phyloP scores from a whole-genome alignment of 2,797 vertebrate genomes.

The Salmo trutta region DNA sequence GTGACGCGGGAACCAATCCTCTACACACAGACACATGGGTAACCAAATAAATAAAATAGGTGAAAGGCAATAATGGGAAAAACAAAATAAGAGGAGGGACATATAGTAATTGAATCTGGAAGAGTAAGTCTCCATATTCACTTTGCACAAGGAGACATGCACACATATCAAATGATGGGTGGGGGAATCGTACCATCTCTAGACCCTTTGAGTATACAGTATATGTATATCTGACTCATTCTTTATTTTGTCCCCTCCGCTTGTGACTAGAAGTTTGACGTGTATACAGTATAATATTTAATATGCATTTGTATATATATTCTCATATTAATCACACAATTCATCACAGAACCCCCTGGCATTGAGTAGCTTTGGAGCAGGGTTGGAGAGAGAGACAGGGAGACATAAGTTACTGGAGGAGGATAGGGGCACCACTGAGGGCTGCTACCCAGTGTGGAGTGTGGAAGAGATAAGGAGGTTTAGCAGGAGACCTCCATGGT shows the following conservation, averaged over 20 bases:
- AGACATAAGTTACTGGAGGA: slow-evolving; percentile 65
- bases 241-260: slow-evolving; percentile 42
- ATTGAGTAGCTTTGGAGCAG: slow-evolving; percentile 42
- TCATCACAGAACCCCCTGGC: slow-evolving; percentile 62
- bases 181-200: slow-evolving; percentile 21
- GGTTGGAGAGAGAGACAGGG: slow-evolving; percentile 38
- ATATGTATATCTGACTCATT: slow-evolving; percentile 42
- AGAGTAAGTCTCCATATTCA: slow-evolving; percentile 5
- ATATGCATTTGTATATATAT: slow-evolving; percentile 72
- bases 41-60: slow-evolving; percentile 61
- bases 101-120: neutral
- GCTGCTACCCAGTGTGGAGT: neutral
- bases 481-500: slow-evolving; percentile 98
- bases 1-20: slow-evolving; percentile 3
- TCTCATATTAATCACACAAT: slow-evolving; percentile 67
- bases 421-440: slow-evolving; percentile 9
- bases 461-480: slow-evolving; percentile 31
- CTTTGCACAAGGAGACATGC: slow-evolving; percentile 32
- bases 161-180: slow-evolving; percentile 29
- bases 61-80: slow-evolving; percentile 1
- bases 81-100: neutral
- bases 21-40: slow-evolving; percentile 46
- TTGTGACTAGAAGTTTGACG: slow-evolving; percentile 54
- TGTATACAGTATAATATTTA: slow-evolving; percentile 63
- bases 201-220: slow-evolving; percentile 55